These are phyloP conservation scores for Anagyrus pseudococci DNA, from an alignment of 2,888 invertebrate species.

Conservation along the genomic window DNA sequence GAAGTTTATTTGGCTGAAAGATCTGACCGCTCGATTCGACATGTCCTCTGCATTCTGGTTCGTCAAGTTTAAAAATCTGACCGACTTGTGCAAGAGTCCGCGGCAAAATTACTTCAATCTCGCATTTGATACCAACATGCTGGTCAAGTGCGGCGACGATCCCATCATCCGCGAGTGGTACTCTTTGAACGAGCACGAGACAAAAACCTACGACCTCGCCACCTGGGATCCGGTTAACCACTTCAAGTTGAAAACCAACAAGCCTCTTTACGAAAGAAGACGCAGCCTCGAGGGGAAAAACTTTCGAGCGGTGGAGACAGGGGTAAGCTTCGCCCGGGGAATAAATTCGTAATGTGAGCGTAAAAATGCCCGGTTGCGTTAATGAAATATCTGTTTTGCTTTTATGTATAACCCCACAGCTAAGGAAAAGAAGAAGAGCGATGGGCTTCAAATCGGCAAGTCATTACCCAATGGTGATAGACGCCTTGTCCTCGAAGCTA, in stretches of 20 bases:
- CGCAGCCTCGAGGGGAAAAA: slow-evolving; percentile 37
- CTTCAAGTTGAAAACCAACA: slow-evolving; percentile 3
- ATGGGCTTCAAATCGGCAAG: too few relatives aligned
- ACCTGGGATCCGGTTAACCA: slow-evolving; percentile 7
- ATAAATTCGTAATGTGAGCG: too few relatives aligned
- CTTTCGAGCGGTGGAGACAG: slow-evolving; percentile 39
- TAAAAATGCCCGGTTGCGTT: too few relatives aligned
- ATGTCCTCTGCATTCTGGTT: slow-evolving; percentile 48
- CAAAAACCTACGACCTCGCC: slow-evolving; percentile 16
- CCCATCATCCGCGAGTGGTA: slow-evolving; percentile 45
- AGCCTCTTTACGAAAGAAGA: slow-evolving; percentile 42
- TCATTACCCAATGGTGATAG: too few relatives aligned
- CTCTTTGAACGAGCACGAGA: slow-evolving; percentile 3
- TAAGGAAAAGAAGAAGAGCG: too few relatives aligned
- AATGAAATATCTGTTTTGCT: too few relatives aligned
- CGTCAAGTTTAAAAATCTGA: slow-evolving; percentile 27
- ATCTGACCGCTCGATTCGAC: too few relatives aligned
- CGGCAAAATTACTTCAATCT: slow-evolving; percentile 40
- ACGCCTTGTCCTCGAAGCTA: slow-evolving; percentile 23
- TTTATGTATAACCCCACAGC: too few relatives aligned
- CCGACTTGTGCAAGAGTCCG: slow-evolving; percentile 35
- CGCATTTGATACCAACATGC: slow-evolving; percentile 43
- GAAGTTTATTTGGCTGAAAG: too few relatives aligned
- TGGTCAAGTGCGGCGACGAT: slow-evolving; percentile 42
- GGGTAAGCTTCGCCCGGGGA: slow-evolving; percentile 41